Evolutionary conservation across 2,888 invertebrate species (phyloP).

Genomic region (Julus scanicus): DNA sequence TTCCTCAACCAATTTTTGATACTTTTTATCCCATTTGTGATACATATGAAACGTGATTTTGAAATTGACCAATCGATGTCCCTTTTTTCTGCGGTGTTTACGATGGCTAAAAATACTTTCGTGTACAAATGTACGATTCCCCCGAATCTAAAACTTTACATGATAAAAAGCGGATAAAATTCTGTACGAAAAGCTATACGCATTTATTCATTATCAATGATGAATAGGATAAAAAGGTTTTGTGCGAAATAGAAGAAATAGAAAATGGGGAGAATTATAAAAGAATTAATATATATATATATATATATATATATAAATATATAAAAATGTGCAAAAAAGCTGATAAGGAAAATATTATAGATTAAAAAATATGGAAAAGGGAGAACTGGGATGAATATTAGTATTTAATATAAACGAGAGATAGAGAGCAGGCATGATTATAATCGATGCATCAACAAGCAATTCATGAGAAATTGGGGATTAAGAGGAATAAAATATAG

Average conservation of each 20-base stretch:
- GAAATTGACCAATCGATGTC: neutral
- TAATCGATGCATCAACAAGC: slow-evolving; percentile 44
- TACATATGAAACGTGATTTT: neutral
- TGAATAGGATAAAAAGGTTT: neutral
- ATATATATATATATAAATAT: neutral
- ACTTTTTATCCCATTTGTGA: too few relatives aligned
- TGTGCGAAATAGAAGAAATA: slow-evolving; percentile 25
- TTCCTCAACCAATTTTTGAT: too few relatives aligned
- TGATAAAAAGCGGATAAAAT: neutral
- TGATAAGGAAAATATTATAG: slow-evolving; percentile 60
- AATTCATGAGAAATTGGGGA: neutral
- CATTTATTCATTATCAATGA: slow-evolving; percentile 32
- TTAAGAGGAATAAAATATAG: neutral
- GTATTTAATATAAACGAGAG: neutral
- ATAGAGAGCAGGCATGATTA: neutral
- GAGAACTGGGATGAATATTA: slow-evolving; percentile 58
- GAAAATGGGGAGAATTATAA: slow-evolving; percentile 19
- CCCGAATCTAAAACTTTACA: neutral
- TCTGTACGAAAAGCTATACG: neutral
- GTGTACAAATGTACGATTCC: too few relatives aligned
- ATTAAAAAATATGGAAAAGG: slow-evolving; percentile 61
- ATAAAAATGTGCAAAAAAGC: slow-evolving; percentile 50
- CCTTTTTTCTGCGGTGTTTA: neutral
- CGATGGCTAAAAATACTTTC: neutral
- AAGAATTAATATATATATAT: slow-evolving; percentile 1